phyloP scores from a whole-genome alignment of 2,797 vertebrate species.

The Sebastes taczanowskii region DNA sequence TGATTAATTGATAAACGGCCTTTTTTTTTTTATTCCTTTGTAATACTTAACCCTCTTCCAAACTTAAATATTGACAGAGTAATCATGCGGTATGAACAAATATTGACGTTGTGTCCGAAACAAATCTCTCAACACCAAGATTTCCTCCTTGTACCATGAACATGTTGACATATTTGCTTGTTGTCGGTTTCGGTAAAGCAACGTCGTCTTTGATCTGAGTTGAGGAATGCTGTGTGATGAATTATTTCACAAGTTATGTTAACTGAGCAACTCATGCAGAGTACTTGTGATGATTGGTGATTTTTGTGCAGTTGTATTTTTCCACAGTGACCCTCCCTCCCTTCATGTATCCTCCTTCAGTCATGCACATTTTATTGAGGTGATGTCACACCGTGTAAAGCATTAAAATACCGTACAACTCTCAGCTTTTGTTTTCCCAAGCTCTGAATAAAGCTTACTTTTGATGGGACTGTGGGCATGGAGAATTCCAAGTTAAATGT shows the following conservation, averaged over 20 bases:
- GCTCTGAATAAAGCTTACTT: constrained; percentile 7
- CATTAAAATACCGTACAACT: neutral
- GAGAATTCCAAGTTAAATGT: neutral
- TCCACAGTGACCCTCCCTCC: neutral
- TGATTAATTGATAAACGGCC: neutral
- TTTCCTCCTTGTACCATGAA: neutral
- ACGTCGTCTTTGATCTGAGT: neutral
- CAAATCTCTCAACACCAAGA: neutral
- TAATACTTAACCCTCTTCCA: neutral
- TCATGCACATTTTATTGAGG: neutral
- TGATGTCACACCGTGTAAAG: constrained; percentile 1
- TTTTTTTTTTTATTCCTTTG: neutral
- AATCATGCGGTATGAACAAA: constrained; percentile 26
- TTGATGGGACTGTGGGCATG: neutral
- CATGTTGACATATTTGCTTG: constrained; percentile 4
- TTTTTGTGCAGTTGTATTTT: constrained; percentile 10
- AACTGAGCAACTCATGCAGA: neutral
- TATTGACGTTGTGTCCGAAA: constrained; percentile 9
- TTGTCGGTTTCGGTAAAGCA: constrained; percentile 3
- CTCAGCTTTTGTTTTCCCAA: constrained; percentile 5
- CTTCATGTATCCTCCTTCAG: neutral
- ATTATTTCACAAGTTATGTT: neutral
- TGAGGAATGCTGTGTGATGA: neutral
- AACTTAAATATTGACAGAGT: neutral
- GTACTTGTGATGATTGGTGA: neutral